phyloP scores from a whole-genome alignment of 2,113 vertebrate genomes.

The Neolamprologus modestus region DNA sequence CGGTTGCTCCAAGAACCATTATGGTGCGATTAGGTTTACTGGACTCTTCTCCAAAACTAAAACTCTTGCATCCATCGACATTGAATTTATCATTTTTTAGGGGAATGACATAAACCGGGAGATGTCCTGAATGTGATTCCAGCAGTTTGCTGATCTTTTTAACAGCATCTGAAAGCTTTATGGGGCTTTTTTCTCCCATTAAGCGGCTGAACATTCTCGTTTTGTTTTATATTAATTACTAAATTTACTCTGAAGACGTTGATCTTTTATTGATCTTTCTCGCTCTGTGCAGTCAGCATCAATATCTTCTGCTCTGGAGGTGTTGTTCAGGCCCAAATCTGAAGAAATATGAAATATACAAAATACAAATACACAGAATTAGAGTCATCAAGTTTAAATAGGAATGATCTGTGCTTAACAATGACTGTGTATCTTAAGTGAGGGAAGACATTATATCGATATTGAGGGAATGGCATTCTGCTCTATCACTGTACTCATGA shows the following conservation, averaged over 20 bases:
- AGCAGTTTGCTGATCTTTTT: neutral
- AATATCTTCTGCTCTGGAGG: neutral
- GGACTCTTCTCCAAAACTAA: neutral
- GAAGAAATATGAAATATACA: neutral
- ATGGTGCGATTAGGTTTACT: neutral
- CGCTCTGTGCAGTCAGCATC: neutral
- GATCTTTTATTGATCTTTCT: neutral
- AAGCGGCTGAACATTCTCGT: neutral
- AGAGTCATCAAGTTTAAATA: neutral
- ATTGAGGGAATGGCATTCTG: neutral
- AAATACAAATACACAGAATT: neutral
- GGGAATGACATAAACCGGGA: neutral
- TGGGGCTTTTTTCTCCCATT: neutral
- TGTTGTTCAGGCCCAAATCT: neutral
- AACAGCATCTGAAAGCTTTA: neutral
- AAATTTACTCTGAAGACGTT: neutral
- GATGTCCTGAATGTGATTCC: accelerated
- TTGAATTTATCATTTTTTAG: neutral
- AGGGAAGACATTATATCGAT: neutral
- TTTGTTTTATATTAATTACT: neutral
- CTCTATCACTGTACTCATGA: neutral
- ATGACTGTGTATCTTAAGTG: neutral
- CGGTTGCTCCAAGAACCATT: neutral
- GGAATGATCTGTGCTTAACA: neutral
- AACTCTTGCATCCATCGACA: neutral